Conservation (phyloP, 1,140 invertebrate species). For the Euwallacea fornicatus region DNA sequence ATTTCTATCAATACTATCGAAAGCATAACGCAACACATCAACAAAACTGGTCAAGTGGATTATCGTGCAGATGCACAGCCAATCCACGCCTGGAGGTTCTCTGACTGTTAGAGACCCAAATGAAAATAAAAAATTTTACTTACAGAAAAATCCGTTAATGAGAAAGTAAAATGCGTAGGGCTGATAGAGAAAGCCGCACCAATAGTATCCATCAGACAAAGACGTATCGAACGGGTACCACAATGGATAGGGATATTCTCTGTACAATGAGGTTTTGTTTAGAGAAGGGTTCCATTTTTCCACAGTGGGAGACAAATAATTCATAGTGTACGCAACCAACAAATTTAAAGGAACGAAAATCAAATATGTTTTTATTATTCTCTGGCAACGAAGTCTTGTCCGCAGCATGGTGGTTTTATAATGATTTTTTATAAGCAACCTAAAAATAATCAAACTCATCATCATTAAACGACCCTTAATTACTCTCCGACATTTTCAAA, state of each 20-base stretch:
- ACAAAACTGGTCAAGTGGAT: constrained; percentile 29
- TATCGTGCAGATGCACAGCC: constrained; percentile 3
- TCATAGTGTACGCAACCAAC: neutral
- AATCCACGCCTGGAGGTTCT: constrained; percentile 11
- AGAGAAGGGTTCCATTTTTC: constrained; percentile 27
- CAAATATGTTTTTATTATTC: neutral
- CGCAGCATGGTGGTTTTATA: neutral
- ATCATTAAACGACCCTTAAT: no score
- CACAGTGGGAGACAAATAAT: neutral
- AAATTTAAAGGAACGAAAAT: neutral
- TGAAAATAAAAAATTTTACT: constrained; percentile 15
- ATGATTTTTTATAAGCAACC: neutral
- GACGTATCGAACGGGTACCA: constrained; percentile 40
- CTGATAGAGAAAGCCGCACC: constrained; percentile 29
- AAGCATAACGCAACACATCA: constrained; percentile 11
- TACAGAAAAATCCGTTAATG: constrained; percentile 27
- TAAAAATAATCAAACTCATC: neutral
- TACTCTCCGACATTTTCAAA: no score
- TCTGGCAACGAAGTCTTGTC: neutral
- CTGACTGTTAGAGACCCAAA: neutral
- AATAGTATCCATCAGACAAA: constrained; percentile 36
- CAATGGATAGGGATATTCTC: constrained; percentile 24
- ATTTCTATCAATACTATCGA: constrained; percentile 20
- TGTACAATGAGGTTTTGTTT: constrained; percentile 33
- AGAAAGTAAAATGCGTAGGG: constrained; percentile 10